These are phyloP conservation scores for Lasioglossum calceatum DNA, from an alignment of 2,888 invertebrate species.

Conservation along the genomic window DNA sequence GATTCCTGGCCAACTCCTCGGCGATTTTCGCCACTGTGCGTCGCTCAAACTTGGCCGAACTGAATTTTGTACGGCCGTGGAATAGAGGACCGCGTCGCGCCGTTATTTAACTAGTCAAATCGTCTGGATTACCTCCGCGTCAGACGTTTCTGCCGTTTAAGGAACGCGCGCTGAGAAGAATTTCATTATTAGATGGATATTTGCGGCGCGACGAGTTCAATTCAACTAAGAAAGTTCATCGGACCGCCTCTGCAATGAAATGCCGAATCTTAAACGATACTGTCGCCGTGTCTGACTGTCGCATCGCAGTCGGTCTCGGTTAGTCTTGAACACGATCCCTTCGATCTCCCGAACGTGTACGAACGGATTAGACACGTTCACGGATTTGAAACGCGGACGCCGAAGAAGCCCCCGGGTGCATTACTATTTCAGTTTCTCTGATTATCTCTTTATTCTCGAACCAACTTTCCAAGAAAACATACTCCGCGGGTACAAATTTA, in stretches of 20 bases:
- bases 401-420: neutral
- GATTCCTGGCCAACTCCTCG: neutral
- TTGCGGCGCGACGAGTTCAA: constrained; percentile 52
- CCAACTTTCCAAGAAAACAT: neutral
- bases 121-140: constrained; percentile 44
- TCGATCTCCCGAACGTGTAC: neutral
- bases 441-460: neutral
- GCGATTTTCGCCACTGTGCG: neutral
- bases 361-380: neutral
- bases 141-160: constrained; percentile 31
- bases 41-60: constrained; percentile 13
- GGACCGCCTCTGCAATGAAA: constrained; percentile 33
- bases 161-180: constrained; percentile 36
- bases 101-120: constrained; percentile 37
- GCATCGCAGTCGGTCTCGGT: neutral
- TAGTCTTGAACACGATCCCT: neutral
- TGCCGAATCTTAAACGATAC: constrained; percentile 15
- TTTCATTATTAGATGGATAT: constrained; percentile 55
- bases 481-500: neutral
- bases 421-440: neutral
- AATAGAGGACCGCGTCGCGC: constrained; percentile 29
- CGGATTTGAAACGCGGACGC: neutral
- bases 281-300: neutral
- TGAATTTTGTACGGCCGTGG: constrained; percentile 35
- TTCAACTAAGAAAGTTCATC: constrained; percentile 51